These are phyloP conservation scores for Pelecanus crispus DNA, from an alignment of 2,113 vertebrate species.

Conservation along the genomic window DNA sequence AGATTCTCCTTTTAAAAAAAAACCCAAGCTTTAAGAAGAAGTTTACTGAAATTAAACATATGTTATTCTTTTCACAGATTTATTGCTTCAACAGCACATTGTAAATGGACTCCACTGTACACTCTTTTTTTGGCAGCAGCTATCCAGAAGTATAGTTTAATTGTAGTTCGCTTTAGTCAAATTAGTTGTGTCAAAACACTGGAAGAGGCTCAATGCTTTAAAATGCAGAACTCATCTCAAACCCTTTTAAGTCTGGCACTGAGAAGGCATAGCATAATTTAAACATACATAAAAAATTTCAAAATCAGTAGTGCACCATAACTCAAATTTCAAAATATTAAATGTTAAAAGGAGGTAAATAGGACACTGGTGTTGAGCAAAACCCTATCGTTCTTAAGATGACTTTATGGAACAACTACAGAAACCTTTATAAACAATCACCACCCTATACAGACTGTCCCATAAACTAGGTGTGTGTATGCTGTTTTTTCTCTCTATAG, in stretches of 20 bases:
- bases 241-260: neutral
- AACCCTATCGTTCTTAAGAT: neutral
- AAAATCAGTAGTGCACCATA: neutral
- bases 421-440: neutral
- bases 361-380: neutral
- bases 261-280: neutral
- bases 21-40: neutral
- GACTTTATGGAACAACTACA: neutral
- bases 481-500: neutral
- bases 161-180: neutral
- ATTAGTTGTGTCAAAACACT: neutral
- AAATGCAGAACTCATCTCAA: neutral
- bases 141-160: neutral
- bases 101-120: neutral
- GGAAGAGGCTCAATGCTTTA: neutral
- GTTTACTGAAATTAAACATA: neutral
- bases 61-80: neutral
- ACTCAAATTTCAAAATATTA: neutral
- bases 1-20: neutral
- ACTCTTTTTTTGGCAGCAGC: neutral
- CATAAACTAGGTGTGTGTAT: neutral
- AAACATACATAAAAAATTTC: neutral
- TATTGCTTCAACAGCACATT: constrained; percentile 14
- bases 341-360: neutral
- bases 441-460: neutral